A percentile compares a stretch with the other conserved stretches of the same genome.
Conservation (phyloP, 2,113 vertebrate genomes). For the Indri indri region DNA sequence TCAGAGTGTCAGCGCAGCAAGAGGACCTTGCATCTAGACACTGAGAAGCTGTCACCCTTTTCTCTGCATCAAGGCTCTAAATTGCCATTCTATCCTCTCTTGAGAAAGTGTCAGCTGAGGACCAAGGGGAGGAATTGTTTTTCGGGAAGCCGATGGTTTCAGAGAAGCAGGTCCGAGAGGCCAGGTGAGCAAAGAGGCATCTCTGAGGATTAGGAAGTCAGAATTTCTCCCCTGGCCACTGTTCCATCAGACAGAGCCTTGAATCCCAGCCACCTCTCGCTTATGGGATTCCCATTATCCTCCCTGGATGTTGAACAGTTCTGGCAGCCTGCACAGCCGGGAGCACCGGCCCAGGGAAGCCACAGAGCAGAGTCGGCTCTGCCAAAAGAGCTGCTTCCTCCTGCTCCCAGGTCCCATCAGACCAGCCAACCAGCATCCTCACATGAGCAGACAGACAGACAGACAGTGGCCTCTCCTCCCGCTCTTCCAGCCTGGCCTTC, state of each 20-base stretch:
- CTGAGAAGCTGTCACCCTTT: not conserved
- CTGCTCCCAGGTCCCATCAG: conserved; percentile 60
- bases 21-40: not conserved
- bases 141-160: not conserved
- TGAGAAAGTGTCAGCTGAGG: not conserved
- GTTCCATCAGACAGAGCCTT: conserved; percentile 45
- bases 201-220: not conserved
- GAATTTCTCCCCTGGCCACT: not conserved
- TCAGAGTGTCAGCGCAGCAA: not conserved
- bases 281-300: conserved; percentile 75
- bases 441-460: conserved; percentile 77
- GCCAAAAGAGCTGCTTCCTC: conserved; percentile 56
- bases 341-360: conserved; percentile 67
- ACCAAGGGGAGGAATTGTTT: not conserved
- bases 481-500: conserved; percentile 82
- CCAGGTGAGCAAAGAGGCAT: not conserved
- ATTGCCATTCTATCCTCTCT: no score
- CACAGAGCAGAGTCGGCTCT: not conserved
- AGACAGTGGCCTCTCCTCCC: conserved; percentile 86
- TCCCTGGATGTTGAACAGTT: conserved; percentile 58
- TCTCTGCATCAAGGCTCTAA: not conserved
- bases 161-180: not conserved
- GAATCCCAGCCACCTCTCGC: not conserved
- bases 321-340: conserved; percentile 69
- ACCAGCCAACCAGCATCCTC: conserved; percentile 79